Evolutionary conservation across 1,140 invertebrate genomes (phyloP).

Genomic region (Plectrocnemia conspersa): DNA sequence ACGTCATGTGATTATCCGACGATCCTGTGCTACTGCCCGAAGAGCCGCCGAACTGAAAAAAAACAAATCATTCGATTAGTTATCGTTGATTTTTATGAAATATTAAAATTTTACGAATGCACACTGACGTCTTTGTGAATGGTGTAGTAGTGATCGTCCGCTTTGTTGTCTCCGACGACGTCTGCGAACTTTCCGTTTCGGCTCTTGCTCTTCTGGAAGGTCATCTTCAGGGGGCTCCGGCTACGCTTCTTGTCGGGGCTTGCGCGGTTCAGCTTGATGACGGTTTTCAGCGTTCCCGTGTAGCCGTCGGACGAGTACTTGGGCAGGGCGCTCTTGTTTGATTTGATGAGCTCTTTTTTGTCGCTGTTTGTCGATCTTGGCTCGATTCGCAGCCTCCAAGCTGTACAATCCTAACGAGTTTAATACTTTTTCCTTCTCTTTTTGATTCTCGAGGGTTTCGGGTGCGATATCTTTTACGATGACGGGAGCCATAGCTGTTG

Average conservation of each 20-base stretch:
- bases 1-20: constrained; percentile 40
- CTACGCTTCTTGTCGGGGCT: constrained; percentile 54
- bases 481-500: background rate
- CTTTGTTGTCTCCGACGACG: constrained; percentile 47
- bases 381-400: constrained; percentile 55
- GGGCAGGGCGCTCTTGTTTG: constrained; percentile 48
- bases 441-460: constrained; percentile 55
- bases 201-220: constrained; percentile 68
- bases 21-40: constrained; percentile 21
- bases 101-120: constrained; percentile 11
- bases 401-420: constrained; percentile 61
- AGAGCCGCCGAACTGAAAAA: constrained; percentile 31
- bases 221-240: constrained; percentile 70
- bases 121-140: constrained; percentile 69
- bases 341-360: constrained; percentile 58
- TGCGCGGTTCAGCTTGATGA: constrained; percentile 63
- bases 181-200: constrained; percentile 53
- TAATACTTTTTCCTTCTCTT: constrained; percentile 59
- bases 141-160: constrained; percentile 64
- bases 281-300: constrained; percentile 72
- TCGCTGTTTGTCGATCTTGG: constrained; percentile 51
- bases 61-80: background rate
- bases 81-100: background rate
- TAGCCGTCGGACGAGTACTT: constrained; percentile 51
- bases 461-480: constrained; percentile 28